Conservation (phyloP, 2,797 vertebrate species). For the Cuniculus paca region DNA sequence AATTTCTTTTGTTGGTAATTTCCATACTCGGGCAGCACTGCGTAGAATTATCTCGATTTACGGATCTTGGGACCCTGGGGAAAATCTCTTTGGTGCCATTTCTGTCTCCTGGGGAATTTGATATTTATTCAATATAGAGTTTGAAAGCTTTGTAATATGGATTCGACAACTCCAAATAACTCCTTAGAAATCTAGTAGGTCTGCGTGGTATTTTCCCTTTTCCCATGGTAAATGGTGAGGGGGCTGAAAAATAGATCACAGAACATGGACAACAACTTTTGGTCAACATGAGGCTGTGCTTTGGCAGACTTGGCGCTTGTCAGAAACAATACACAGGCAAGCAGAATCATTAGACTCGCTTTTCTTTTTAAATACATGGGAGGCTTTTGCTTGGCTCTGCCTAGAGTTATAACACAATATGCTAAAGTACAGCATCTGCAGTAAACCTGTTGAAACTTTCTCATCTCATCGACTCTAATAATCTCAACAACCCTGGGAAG, state of each 20-base stretch:
- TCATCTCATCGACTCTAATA: not conserved
- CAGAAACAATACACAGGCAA: not conserved
- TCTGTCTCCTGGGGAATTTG: conserved; percentile 46
- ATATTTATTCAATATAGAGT: conserved; percentile 25
- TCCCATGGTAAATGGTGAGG: not conserved
- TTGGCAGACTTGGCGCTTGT: not conserved
- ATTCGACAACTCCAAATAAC: not conserved
- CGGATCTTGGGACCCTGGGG: conserved; percentile 59
- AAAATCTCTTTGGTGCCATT: conserved; percentile 56
- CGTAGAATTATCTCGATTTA: conserved; percentile 51
- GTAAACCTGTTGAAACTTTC: not conserved
- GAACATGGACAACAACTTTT: not conserved
- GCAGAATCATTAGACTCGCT: not conserved
- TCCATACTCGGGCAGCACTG: conserved; percentile 88
- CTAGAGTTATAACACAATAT: not conserved
- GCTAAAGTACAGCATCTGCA: not conserved
- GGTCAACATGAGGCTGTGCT: not conserved
- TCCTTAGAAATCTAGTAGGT: not conserved
- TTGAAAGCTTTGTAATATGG: not conserved
- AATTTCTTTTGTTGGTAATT: conserved; percentile 92
- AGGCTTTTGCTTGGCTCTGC: not conserved
- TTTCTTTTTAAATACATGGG: not conserved
- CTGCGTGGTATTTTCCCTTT: not conserved
- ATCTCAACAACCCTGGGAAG: not conserved
- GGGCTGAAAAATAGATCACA: not conserved